Percentiles rank a stretch among this genome's conserved stretches.
Conservation (phyloP, 1,140 invertebrate species). For the Drosophila baimaii region DNA sequence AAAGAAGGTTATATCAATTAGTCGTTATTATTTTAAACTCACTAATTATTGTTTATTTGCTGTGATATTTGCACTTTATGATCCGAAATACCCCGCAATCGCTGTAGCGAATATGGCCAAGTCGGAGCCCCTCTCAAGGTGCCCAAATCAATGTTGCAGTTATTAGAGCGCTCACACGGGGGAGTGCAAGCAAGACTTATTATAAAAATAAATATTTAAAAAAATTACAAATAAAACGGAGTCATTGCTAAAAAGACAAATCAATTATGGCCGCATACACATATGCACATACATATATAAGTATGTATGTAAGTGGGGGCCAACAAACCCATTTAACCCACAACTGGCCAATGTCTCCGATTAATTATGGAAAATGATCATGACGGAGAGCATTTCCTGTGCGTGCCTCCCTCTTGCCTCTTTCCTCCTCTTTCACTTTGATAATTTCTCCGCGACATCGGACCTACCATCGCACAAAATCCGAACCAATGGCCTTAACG, state of each 20-base stretch:
- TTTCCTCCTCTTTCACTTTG: slow-evolving; percentile 58
- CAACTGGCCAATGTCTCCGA: slow-evolving; percentile 72
- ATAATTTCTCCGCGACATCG: slow-evolving; percentile 70
- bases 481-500: slow-evolving; percentile 37
- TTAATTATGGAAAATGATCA: slow-evolving; percentile 81
- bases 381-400: slow-evolving; percentile 77
- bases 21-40: too few species aligned
- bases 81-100: background rate
- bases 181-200: slow-evolving; percentile 5
- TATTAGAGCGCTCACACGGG: slow-evolving; percentile 69
- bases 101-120: slow-evolving; percentile 6
- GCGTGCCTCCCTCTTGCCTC: slow-evolving; percentile 20
- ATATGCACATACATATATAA: too few species aligned
- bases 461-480: slow-evolving; percentile 30
- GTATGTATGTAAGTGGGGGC: too few species aligned
- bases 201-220: background rate
- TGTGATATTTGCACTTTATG: too few species aligned
- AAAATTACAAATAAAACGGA: slow-evolving; percentile 54
- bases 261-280: slow-evolving; percentile 40
- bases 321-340: slow-evolving; percentile 81
- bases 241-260: slow-evolving; percentile 74
- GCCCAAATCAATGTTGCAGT: slow-evolving; percentile 74
- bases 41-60: too few species aligned
- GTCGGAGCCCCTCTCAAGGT: slow-evolving; percentile 17
- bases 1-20: too few species aligned